Conservation (phyloP, 2,113 vertebrate genomes). For the Zosterops japonicus region DNA sequence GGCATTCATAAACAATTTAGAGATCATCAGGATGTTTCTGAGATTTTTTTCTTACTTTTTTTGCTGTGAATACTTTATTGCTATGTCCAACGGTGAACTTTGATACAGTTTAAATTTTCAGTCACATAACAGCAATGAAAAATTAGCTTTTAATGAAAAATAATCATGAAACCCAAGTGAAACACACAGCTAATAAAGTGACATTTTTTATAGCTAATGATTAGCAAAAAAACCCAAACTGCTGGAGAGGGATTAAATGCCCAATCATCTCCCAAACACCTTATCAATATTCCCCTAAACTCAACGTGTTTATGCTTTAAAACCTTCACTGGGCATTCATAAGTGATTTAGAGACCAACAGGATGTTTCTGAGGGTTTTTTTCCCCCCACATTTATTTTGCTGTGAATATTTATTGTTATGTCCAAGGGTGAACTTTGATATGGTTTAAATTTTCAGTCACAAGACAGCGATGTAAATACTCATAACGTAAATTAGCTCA, state of each 20-base stretch:
- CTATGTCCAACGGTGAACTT: background rate
- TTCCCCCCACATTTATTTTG: no score
- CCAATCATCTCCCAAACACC: background rate
- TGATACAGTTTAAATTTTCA: background rate
- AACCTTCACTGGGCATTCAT: background rate
- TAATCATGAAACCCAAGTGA: background rate
- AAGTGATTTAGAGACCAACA: no score
- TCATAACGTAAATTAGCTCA: no score
- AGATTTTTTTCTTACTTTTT: background rate
- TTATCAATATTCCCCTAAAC: background rate
- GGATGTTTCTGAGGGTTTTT: no score
- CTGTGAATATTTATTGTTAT: no score
- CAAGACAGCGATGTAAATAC: no score
- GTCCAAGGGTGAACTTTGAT: no score
- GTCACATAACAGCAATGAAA: background rate
- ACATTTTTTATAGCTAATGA: background rate
- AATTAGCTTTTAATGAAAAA: background rate
- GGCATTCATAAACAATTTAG: background rate
- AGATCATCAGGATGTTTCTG: background rate
- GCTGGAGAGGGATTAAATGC: background rate
- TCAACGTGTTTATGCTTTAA: background rate
- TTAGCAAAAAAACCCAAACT: background rate
- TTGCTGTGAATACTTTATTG: background rate
- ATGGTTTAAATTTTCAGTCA: no score
- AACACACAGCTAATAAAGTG: background rate